phyloP scores from a whole-genome alignment of 2,113 vertebrate genomes.

The Vanacampus margaritifer region DNA sequence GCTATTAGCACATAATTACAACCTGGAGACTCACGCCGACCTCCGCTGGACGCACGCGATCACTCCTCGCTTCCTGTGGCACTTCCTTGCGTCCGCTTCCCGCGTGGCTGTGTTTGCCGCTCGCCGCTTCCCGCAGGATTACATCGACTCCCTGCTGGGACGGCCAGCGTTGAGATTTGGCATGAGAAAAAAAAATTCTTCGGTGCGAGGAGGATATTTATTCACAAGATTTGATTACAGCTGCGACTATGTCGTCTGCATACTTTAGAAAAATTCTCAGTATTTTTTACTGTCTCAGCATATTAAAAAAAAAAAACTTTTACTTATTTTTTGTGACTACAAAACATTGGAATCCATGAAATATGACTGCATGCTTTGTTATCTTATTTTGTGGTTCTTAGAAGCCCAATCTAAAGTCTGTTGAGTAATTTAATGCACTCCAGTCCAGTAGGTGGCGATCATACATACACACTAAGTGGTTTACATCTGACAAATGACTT shows the following conservation, averaged over 20 bases:
- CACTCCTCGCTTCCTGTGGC: slow-evolving; percentile 53
- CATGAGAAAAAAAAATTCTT: neutral
- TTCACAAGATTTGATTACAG: neutral
- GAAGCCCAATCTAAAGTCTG: no score
- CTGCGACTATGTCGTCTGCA: neutral
- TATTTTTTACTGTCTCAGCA: no score
- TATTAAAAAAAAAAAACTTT: neutral
- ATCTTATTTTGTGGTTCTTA: neutral
- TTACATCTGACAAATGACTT: neutral
- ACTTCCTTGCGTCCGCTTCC: slow-evolving; percentile 15
- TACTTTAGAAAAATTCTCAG: neutral
- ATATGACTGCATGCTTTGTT: no score
- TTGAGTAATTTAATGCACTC: no score
- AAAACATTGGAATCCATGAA: neutral
- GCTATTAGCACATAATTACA: slow-evolving; percentile 84
- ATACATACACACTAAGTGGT: no score
- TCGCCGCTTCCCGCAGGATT: slow-evolving; percentile 45
- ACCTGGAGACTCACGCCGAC: slow-evolving; percentile 79
- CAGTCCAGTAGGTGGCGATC: no score
- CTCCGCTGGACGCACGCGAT: slow-evolving; percentile 75
- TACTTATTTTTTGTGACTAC: neutral
- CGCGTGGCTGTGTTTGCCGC: slow-evolving; percentile 16
- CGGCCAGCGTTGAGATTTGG: slow-evolving; percentile 48
- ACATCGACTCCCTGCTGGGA: slow-evolving; percentile 44
- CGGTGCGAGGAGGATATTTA: neutral